Evolutionary conservation across 2,113 vertebrate genomes (phyloP), one percentile per base, ranked within the genome.

Genomic region (Uria lomvia): DNA sequence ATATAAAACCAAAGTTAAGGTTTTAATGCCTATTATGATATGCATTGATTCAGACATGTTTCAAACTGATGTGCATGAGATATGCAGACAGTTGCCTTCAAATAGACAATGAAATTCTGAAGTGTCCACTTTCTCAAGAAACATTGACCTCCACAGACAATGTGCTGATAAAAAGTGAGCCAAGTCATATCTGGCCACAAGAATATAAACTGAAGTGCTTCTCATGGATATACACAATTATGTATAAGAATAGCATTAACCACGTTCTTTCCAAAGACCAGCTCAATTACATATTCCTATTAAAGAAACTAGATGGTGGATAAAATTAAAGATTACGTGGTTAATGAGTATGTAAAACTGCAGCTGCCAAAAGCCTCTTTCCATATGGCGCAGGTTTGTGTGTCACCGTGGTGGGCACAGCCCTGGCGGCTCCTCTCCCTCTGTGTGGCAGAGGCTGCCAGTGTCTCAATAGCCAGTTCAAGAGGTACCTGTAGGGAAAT

Each of bases 401-500:
- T 19, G 79, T 60, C 2, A 2, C 76, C 2, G 3, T 7, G 42
- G 34, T 30, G 66, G 89, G 87, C 56, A 75, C 71, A 74, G 88
- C 65, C 76, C 1, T 0, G 52, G 73, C 50, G 3, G 83, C 81
- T 81, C 50, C 42, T 67, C 65, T 93, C 62, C 71, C 45, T 2
- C 29, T 15, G 29, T 0, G 2, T 8, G 53, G 45, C 72, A 66
- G 42, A 52, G 45, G 32, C 80, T 74, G 68, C 50, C 4, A 3
- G 32, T 1, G 0, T 21, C 70, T n/a, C 14, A 74, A 12, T 20
- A 45, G 18, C 4, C 62, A 18, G 16, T 1, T 50, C 0, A 1
- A 47, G 59, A 88, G 21, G n/a, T n/a, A 27, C 19, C 67, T 29
- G 26, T 6, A 83, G 40, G 45, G 38, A 88, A 90, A 76, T 4